A percentile compares a stretch with the other conserved stretches of the same genome.
Evolutionary conservation across 2,797 vertebrate genomes (phyloP).

Genomic region (Eulemur coronatus): DNA sequence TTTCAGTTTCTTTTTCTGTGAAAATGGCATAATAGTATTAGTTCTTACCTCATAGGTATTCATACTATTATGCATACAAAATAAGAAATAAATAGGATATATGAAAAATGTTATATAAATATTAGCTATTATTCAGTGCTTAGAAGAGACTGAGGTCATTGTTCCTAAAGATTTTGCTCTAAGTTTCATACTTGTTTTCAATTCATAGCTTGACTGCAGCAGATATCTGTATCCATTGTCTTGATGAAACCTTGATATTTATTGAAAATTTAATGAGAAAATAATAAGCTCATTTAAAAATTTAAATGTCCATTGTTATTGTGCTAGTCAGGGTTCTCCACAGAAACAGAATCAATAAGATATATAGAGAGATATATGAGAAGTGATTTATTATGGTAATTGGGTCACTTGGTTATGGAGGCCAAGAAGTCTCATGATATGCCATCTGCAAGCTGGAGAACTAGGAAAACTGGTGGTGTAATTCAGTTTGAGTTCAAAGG

Average conservation of each 20-base stretch:
- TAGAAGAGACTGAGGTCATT: neutral
- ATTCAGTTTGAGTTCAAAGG: neutral
- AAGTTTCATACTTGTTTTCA: slow-evolving; percentile 6
- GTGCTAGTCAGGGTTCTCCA: neutral
- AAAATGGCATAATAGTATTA: neutral
- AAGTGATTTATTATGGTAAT: neutral
- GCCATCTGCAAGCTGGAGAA: neutral
- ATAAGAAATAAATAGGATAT: neutral
- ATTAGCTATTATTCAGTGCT: neutral
- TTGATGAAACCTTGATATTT: neutral
- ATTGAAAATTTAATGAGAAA: neutral
- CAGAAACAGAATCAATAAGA: neutral
- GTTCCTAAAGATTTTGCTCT: neutral
- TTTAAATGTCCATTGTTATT: neutral
- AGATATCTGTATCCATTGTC: neutral
- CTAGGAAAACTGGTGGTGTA: too few species aligned
- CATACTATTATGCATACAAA: neutral
- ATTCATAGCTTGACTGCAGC: neutral
- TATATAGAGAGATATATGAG: neutral
- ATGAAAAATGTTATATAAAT: neutral
- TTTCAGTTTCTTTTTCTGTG: neutral
- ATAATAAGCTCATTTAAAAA: neutral
- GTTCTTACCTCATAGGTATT: neutral
- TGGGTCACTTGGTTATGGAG: too few species aligned
- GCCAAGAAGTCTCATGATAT: too few species aligned